Evolutionary conservation across 2,888 invertebrate species (phyloP).

Genomic region (Cerceris ruficornis): DNA sequence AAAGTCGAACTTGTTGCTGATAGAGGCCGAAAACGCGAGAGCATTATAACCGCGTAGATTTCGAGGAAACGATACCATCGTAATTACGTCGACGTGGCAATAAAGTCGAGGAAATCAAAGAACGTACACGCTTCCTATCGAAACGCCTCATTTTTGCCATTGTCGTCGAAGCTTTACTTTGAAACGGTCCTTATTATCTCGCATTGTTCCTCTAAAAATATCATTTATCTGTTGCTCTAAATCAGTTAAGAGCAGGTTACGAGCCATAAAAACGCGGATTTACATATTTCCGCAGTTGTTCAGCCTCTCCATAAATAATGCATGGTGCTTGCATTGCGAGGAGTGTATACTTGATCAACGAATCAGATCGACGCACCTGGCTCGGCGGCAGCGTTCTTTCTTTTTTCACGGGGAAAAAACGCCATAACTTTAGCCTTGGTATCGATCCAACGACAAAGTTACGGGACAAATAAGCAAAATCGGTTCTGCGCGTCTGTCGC

Average conservation of each 20-base stretch:
- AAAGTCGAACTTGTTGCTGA: constrained; percentile 52
- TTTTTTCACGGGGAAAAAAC: constrained; percentile 5
- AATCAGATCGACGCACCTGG: constrained; percentile 24
- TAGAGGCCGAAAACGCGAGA: constrained; percentile 1
- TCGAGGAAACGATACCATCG: not conserved
- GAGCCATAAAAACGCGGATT: constrained; percentile 22
- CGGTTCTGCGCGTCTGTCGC: no score
- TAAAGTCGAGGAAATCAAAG: not conserved
- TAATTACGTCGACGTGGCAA: not conserved
- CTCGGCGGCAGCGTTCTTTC: not conserved
- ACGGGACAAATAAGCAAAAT: not conserved
- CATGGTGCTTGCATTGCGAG: constrained; percentile 20
- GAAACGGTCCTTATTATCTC: no score
- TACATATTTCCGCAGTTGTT: constrained; percentile 44
- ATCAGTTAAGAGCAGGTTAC: constrained; percentile 20
- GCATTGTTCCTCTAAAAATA: constrained; percentile 15
- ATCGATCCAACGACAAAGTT: constrained; percentile 16
- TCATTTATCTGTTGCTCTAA: constrained; percentile 41
- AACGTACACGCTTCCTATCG: no score
- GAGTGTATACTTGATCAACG: constrained; percentile 28
- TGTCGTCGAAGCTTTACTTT: not conserved
- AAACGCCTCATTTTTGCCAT: not conserved
- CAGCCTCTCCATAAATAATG: constrained; percentile 35
- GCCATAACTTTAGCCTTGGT: constrained; percentile 12
- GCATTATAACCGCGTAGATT: not conserved